Conservation (phyloP, 2,797 vertebrate species). For the Streptopelia turtur region DNA sequence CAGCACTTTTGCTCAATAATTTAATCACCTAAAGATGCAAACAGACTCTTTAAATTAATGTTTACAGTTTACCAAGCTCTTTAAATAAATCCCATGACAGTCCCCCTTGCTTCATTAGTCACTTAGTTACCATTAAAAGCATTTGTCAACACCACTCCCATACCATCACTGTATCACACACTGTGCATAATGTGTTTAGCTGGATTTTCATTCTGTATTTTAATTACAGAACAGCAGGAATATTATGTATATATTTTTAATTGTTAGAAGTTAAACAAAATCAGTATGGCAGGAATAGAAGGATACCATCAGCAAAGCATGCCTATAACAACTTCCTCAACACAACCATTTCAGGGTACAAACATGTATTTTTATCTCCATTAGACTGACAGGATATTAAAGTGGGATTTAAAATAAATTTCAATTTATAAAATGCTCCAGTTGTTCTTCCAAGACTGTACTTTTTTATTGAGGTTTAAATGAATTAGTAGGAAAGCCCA, state of each 20-base stretch:
- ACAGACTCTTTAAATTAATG: neutral
- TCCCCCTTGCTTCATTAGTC: neutral
- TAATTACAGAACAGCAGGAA: neutral
- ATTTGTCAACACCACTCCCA: neutral
- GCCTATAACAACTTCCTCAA: neutral
- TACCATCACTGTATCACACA: neutral
- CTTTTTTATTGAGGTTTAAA: neutral
- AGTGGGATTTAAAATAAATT: neutral
- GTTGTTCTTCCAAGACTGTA: neutral
- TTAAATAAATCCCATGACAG: neutral
- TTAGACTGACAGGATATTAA: neutral
- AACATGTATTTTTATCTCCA: neutral
- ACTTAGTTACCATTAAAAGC: neutral
- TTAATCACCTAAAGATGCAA: neutral
- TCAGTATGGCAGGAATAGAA: neutral
- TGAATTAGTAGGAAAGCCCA: neutral
- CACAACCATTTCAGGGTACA: neutral
- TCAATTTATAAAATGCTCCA: neutral
- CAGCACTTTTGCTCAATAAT: neutral
- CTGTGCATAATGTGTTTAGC: neutral
- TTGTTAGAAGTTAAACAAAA: neutral
- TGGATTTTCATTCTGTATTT: neutral
- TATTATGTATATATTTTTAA: neutral
- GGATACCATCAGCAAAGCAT: neutral
- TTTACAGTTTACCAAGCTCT: neutral